Conservation (phyloP, 2,113 vertebrate genomes). For the Urocitellus parryii region DNA sequence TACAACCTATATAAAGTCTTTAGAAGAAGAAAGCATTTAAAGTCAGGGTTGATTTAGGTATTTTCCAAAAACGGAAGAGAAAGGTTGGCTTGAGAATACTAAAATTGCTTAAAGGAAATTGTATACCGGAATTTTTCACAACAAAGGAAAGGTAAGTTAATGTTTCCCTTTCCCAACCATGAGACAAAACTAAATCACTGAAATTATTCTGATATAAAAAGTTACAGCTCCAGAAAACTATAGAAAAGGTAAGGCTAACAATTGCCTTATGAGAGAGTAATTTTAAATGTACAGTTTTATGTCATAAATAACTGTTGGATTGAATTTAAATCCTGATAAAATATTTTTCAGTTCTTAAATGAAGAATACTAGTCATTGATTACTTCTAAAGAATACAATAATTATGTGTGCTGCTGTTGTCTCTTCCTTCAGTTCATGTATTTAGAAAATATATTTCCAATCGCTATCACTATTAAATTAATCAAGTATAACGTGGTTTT, state of each 20-base stretch:
- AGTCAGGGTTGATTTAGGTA: not conserved
- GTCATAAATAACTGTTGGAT: slow-evolving; percentile 62
- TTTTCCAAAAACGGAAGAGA: slow-evolving; percentile 67
- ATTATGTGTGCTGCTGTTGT: not conserved
- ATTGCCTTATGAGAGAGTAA: slow-evolving; percentile 24
- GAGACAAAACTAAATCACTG: slow-evolving; percentile 1
- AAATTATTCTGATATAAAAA: slow-evolving; percentile 73
- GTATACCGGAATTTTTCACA: not conserved
- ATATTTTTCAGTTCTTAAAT: slow-evolving; percentile 68
- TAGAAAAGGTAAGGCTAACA: slow-evolving; percentile 3
- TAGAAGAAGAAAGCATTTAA: slow-evolving; percentile 55
- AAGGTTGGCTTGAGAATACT: slow-evolving; percentile 13
- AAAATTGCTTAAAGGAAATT: slow-evolving; percentile 53
- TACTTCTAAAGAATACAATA: slow-evolving; percentile 59
- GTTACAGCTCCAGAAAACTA: slow-evolving; percentile 69
- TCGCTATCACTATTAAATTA: slow-evolving; percentile 73
- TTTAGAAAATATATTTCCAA: slow-evolving; percentile 78
- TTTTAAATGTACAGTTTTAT: slow-evolving; percentile 44
- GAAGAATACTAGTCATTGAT: slow-evolving; percentile 47
- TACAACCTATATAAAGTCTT: slow-evolving; percentile 57
- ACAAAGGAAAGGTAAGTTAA: slow-evolving; percentile 74
- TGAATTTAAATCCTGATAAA: slow-evolving; percentile 69
- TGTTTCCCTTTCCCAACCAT: slow-evolving; percentile 44
- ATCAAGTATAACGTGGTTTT: slow-evolving; percentile 39
- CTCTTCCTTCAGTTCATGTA: slow-evolving; percentile 69